Evolutionary conservation across 2,888 invertebrate species (phyloP).

Genomic region (Noctua fimbriata): DNA sequence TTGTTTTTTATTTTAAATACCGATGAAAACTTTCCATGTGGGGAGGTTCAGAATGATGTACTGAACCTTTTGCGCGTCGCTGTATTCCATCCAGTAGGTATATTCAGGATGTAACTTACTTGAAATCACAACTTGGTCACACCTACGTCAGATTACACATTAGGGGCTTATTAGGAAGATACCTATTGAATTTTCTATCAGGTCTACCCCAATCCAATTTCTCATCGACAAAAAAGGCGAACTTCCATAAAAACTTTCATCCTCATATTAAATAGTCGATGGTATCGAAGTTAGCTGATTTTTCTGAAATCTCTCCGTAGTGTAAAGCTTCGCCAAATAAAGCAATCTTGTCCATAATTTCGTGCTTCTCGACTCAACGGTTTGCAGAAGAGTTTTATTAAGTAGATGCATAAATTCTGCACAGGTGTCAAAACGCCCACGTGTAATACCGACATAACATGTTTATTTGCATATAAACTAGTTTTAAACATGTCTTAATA

Average conservation of each 20-base stretch:
- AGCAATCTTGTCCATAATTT: neutral
- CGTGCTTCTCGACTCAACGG: neutral
- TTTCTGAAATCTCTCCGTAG: neutral
- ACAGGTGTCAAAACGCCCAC: neutral
- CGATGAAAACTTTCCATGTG: no score
- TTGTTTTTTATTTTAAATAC: no score
- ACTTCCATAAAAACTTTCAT: neutral
- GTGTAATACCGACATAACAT: neutral
- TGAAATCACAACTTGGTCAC: no score
- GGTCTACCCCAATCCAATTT: neutral
- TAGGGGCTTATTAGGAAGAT: neutral
- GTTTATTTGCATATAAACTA: constrained; percentile 6
- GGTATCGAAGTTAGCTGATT: neutral
- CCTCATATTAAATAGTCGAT: neutral
- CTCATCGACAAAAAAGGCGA: neutral
- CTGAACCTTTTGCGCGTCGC: no score
- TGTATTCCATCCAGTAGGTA: no score
- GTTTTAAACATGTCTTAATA: neutral
- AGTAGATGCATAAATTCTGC: neutral
- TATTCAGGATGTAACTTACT: no score
- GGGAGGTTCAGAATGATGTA: no score
- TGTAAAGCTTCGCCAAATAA: neutral
- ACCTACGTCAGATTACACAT: neutral
- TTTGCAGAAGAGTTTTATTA: neutral
- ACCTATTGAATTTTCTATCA: neutral